phyloP scores from a whole-genome alignment of 2,113 vertebrate genomes.

The Ranitomeya imitator region DNA sequence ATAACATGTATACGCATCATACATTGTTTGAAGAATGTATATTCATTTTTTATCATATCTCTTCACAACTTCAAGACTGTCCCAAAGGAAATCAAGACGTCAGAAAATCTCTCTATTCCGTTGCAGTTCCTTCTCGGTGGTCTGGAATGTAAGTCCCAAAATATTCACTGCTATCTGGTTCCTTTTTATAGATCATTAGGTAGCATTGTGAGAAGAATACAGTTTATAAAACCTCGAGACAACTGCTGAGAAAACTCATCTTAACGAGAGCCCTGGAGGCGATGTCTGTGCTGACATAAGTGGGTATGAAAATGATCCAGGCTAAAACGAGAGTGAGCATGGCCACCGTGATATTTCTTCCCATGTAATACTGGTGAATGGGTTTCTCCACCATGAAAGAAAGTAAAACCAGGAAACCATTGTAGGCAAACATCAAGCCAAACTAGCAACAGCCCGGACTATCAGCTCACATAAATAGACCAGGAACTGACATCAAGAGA shows the following conservation, averaged over 20 bases:
- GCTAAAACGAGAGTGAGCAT: conserved; percentile 74
- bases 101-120: background rate
- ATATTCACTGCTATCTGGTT: conserved; percentile 76
- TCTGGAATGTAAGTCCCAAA: conserved; percentile 62
- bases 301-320: conserved; percentile 82
- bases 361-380: conserved; percentile 73
- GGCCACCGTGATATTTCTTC: conserved; percentile 82
- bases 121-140: background rate
- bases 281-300: conserved; percentile 69
- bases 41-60: background rate
- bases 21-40: background rate
- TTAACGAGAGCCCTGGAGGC: conserved; percentile 65
- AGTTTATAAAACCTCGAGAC: conserved; percentile 70
- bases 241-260: conserved; percentile 73
- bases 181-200: conserved; percentile 74
- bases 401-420: conserved; percentile 63
- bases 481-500: background rate
- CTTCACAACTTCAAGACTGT: background rate
- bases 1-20: too few relatives aligned
- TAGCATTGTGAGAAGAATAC: conserved; percentile 84
- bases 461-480: conserved; percentile 67
- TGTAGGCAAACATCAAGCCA: conserved; percentile 72
- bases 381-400: conserved; percentile 83
- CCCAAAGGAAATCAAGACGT: background rate
- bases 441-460: conserved; percentile 69